phyloP scores from a whole-genome alignment of 2,113 vertebrate species.

The Xyliphius kryptos region DNA sequence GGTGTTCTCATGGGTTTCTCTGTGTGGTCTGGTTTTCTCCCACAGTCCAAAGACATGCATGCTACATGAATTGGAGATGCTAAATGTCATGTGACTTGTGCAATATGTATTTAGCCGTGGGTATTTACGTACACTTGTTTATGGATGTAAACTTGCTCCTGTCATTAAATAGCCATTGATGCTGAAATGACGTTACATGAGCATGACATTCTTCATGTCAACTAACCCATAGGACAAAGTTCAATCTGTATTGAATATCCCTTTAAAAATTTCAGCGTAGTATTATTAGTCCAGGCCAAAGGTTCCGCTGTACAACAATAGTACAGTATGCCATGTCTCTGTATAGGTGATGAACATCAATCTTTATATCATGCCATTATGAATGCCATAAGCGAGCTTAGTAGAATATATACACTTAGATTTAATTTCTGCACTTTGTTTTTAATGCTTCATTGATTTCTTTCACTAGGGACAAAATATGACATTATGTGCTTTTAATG shows the following conservation, averaged over 20 bases:
- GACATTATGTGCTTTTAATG: conserved; percentile 15
- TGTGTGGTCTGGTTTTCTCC: no score
- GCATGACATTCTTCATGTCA: no score
- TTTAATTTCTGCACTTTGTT: conserved; percentile 4
- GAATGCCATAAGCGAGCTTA: neutral
- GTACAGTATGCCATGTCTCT: neutral
- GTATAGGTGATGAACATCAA: neutral
- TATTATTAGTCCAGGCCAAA: neutral
- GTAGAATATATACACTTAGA: neutral
- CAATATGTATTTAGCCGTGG: no score
- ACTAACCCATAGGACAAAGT: neutral
- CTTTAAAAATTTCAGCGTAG: neutral
- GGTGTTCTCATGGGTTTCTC: no score
- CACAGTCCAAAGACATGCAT: no score
- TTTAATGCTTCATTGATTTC: neutral
- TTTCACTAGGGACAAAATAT: neutral
- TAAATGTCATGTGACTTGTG: no score
- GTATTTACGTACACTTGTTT: no score
- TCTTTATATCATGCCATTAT: conserved; percentile 4
- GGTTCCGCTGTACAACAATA: neutral
- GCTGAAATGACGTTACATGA: no score
- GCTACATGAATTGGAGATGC: no score
- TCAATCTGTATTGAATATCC: neutral
- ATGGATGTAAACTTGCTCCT: no score
- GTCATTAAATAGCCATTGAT: no score